Percentiles rank a stretch among this genome's conserved stretches.
phyloP scores from a whole-genome alignment of 1,140 invertebrate genomes.

The Akabosia matsudoensis region DNA sequence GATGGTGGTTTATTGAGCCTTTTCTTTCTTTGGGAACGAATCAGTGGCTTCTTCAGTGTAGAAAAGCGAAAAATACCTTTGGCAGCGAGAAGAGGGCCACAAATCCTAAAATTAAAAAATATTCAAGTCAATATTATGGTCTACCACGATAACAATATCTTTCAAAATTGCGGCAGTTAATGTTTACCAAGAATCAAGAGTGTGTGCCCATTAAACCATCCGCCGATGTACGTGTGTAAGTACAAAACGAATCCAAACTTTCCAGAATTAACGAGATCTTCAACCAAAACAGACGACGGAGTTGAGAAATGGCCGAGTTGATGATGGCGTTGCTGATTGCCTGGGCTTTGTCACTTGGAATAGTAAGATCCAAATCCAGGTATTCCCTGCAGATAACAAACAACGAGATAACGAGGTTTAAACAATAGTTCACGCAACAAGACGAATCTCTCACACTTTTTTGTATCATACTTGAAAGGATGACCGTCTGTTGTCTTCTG shows the following conservation, averaged over 20 bases:
- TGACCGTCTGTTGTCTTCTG: conserved; percentile 96
- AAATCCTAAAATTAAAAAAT: no score
- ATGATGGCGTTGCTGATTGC: conserved; percentile 76
- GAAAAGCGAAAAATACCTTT: conserved; percentile 65
- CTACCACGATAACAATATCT: no score
- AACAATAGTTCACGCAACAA: no score
- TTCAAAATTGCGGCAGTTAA: no score
- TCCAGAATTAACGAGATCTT: conserved; percentile 91
- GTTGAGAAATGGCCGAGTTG: conserved; percentile 68
- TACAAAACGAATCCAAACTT: conserved; percentile 90
- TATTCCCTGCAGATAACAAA: conserved; percentile 66
- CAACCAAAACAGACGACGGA: conserved; percentile 90
- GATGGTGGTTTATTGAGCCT: conserved; percentile 67
- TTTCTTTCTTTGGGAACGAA: conserved; percentile 82
- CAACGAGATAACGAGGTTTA: no score
- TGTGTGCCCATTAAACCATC: conserved; percentile 98
- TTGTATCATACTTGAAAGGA: conserved; percentile 83
- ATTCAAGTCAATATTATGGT: no score
- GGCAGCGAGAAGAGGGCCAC: conserved; percentile 91
- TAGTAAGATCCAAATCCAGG: conserved; percentile 77
- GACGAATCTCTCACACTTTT: not conserved
- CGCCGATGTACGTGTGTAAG: conserved; percentile 91
- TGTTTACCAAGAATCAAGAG: conserved; percentile 92
- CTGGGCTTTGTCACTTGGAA: conserved; percentile 83
- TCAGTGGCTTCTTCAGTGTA: conserved; percentile 82